Percentiles rank a stretch among this genome's conserved stretches.
These are phyloP conservation scores for Leptonema lineaticorne DNA, from an alignment of 1,140 invertebrate species.

Conservation along the genomic window DNA sequence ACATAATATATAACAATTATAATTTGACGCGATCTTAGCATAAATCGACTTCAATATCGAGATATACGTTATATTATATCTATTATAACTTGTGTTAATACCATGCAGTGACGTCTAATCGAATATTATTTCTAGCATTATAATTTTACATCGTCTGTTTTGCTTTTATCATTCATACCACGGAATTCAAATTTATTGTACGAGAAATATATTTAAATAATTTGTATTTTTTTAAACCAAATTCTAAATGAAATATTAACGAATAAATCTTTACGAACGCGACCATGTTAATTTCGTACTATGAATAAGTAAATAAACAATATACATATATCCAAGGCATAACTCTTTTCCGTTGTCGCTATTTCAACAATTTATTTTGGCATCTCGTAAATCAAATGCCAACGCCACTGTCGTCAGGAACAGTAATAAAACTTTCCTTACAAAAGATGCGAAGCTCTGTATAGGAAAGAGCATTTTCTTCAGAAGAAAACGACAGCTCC, in stretches of 20 bases:
- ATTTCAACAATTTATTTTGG: too few relatives aligned
- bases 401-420: conserved; percentile 17
- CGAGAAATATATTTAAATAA: too few relatives aligned
- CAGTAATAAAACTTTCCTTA: conserved; percentile 33
- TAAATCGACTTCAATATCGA: background rate
- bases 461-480: conserved; percentile 29
- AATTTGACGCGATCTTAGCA: background rate
- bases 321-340: too few relatives aligned
- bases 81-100: conserved; percentile 15
- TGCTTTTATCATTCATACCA: too few relatives aligned
- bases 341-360: too few relatives aligned
- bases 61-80: background rate
- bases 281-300: too few relatives aligned
- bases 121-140: background rate
- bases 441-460: conserved; percentile 24
- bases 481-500: conserved; percentile 19
- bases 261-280: too few relatives aligned
- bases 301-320: too few relatives aligned
- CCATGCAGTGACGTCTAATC: conserved; percentile 1
- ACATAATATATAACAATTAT: too few relatives aligned
- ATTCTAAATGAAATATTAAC: too few relatives aligned
- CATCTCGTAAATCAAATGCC: background rate
- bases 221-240: too few relatives aligned
- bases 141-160: background rate
- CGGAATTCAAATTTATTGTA: too few relatives aligned